phyloP scores from a whole-genome alignment of 2,113 vertebrate genomes.

The Dermatemys mawii region DNA sequence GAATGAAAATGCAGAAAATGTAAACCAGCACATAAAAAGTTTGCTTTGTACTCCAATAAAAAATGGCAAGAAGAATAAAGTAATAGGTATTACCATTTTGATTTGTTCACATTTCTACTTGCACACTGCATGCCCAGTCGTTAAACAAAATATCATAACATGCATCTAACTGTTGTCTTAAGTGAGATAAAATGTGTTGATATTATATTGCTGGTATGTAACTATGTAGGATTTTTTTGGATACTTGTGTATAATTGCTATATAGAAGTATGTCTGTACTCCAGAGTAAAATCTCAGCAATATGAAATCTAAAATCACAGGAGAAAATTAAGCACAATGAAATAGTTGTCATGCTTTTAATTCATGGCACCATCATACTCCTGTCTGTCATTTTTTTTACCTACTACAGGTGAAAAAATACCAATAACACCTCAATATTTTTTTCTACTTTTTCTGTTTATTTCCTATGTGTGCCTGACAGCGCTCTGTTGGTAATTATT shows the following conservation, averaged over 20 bases:
- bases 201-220: not conserved
- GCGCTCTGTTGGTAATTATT: not conserved
- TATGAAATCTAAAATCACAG: not conserved
- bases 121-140: not conserved
- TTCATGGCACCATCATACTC: not conserved
- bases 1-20: slow-evolving; percentile 85
- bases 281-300: not conserved
- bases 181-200: not conserved
- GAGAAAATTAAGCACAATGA: not conserved
- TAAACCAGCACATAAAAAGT: slow-evolving; percentile 84
- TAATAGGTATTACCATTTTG: slow-evolving; percentile 87
- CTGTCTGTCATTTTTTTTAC: not conserved
- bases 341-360: not conserved
- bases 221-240: not conserved
- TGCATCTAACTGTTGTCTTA: not conserved
- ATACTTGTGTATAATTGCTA: not conserved
- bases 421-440: not conserved
- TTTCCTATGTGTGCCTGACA: not conserved
- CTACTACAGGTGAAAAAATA: not conserved
- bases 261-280: not conserved
- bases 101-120: not conserved
- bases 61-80: slow-evolving; percentile 98
- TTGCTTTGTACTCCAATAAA: slow-evolving; percentile 96
- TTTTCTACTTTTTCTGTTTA: not conserved
- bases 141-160: not conserved